phyloP scores from a whole-genome alignment of 2,888 invertebrate genomes.

The Sepioteuthis lessoniana region DNA sequence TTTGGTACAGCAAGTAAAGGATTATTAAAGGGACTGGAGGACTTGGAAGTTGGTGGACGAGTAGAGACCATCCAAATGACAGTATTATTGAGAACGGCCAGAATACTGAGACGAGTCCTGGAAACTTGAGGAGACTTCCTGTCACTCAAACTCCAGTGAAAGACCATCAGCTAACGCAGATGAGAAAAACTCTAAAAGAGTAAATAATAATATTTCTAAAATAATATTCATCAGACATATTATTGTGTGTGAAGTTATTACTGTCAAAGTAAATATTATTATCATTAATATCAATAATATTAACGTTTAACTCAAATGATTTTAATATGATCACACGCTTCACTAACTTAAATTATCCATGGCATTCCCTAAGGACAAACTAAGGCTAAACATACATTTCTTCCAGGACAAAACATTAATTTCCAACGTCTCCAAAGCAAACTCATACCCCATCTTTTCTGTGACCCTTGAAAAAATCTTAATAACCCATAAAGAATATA shows the following conservation, averaged over 20 bases:
- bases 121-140: too few species aligned
- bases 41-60: too few species aligned
- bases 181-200: too few species aligned
- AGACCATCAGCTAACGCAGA: too few species aligned
- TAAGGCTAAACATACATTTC: neutral
- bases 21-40: too few species aligned
- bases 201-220: too few species aligned
- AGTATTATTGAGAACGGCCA: too few species aligned
- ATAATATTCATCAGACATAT: neutral
- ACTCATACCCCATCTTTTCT: neutral
- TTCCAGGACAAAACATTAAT: neutral
- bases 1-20: too few species aligned
- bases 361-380: neutral
- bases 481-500: neutral
- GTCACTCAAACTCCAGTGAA: too few species aligned
- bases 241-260: neutral
- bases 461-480: neutral
- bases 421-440: neutral
- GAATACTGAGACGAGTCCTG: too few species aligned
- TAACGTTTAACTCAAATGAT: neutral
- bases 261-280: neutral
- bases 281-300: too few species aligned
- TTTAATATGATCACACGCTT: neutral
- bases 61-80: too few species aligned
- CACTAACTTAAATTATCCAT: neutral